These are phyloP conservation scores for Plebejus anna DNA, from an alignment of 2,888 invertebrate genomes.

Conservation along the genomic window DNA sequence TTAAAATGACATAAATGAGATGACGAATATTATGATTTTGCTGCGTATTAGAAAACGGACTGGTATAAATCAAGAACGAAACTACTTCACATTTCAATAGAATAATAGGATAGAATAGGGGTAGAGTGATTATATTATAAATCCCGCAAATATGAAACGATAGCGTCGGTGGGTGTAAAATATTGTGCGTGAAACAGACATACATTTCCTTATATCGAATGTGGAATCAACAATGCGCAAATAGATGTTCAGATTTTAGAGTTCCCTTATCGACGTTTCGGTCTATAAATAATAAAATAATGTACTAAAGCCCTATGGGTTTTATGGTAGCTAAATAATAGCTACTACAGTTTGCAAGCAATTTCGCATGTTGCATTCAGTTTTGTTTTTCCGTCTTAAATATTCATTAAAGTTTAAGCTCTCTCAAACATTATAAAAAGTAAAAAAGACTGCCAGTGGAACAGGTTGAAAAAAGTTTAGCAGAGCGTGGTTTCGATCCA, in stretches of 20 bases:
- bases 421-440: no score
- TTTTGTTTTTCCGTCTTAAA: no score
- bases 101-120: background rate
- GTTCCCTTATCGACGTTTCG: background rate
- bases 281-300: background rate
- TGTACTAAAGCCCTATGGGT: background rate
- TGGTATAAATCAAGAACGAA: background rate
- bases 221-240: slow-evolving; percentile 19
- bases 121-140: slow-evolving; percentile 30
- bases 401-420: no score
- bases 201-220: slow-evolving; percentile 29
- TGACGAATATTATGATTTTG: background rate
- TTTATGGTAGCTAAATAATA: background rate
- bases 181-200: slow-evolving; percentile 23
- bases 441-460: background rate
- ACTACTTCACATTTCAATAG: background rate
- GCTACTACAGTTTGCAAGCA: background rate
- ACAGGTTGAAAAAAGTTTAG: slow-evolving; percentile 53
- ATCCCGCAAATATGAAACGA: slow-evolving; percentile 30
- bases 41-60: background rate
- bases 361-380: no score
- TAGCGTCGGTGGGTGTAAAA: slow-evolving; percentile 29
- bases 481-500: slow-evolving; percentile 94
- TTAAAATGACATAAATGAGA: background rate
- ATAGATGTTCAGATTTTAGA: background rate